Evolutionary conservation across 2,888 invertebrate genomes (phyloP).

Genomic region (Nemapogon koenigi): DNA sequence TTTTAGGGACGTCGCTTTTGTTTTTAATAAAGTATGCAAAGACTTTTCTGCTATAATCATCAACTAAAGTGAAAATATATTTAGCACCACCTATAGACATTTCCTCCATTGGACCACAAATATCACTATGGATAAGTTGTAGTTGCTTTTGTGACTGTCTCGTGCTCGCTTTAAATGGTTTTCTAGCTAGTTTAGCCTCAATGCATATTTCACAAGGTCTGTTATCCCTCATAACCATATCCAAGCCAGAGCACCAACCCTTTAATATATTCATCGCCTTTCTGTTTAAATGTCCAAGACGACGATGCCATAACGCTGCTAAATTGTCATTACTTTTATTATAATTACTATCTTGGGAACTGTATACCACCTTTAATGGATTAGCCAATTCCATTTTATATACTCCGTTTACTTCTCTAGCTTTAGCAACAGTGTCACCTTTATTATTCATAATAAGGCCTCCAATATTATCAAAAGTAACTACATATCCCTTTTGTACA

Average conservation of each 20-base stretch:
- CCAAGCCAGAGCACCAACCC: neutral
- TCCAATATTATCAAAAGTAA: conserved; percentile 16
- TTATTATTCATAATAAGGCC: conserved; percentile 13
- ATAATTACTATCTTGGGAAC: conserved; percentile 11
- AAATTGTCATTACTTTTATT: conserved; percentile 11
- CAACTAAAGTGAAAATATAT: conserved; percentile 27
- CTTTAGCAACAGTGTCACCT: conserved; percentile 15
- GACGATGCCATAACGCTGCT: conserved; percentile 15
- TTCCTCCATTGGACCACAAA: conserved; percentile 23
- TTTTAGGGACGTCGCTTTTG: neutral
- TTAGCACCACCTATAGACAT: conserved; percentile 11
- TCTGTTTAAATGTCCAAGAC: conserved; percentile 15
- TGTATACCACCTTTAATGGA: too few species aligned
- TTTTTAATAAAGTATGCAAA: neutral
- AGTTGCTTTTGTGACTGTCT: conserved; percentile 18
- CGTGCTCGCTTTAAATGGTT: neutral
- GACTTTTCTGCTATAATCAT: conserved; percentile 19
- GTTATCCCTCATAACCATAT: neutral
- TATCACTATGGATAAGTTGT: conserved; percentile 27
- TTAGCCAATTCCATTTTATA: conserved; percentile 14
- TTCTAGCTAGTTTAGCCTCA: conserved; percentile 7
- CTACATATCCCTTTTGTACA: conserved; percentile 15
- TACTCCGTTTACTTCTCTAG: conserved; percentile 11
- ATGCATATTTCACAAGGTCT: conserved; percentile 1
- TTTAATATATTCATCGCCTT: conserved; percentile 1